phyloP scores from a whole-genome alignment of 2,113 vertebrate genomes.

The Aspiorhynchus laticeps region DNA sequence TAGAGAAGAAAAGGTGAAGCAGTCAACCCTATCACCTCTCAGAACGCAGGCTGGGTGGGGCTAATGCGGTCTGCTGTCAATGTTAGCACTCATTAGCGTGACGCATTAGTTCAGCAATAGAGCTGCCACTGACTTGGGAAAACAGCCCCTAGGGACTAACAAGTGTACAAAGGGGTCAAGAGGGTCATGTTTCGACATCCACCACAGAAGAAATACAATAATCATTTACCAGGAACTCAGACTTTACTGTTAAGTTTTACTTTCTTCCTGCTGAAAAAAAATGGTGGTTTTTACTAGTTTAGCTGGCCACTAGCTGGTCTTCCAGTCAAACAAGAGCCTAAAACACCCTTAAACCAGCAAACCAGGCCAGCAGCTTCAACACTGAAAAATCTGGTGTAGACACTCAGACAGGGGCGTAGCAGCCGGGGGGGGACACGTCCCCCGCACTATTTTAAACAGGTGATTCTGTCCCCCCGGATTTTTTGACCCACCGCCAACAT shows the following conservation, averaged over 20 bases:
- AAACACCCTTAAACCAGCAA: too few species aligned
- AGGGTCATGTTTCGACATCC: constrained; percentile 57
- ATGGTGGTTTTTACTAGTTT: background rate
- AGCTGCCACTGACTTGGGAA: constrained; percentile 43
- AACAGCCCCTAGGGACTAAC: constrained; percentile 38
- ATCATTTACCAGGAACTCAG: constrained; percentile 53
- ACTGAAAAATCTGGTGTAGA: too few species aligned
- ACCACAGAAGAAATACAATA: constrained; percentile 43
- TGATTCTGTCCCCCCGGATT: too few species aligned
- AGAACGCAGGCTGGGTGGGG: constrained; percentile 18
- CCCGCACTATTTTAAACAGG: too few species aligned
- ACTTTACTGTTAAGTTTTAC: background rate
- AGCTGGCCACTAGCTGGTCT: background rate
- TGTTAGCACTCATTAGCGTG: constrained; percentile 58
- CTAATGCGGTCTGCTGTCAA: constrained; percentile 47
- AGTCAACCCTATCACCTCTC: constrained; percentile 38
- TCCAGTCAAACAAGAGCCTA: background rate
- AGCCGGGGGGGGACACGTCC: too few species aligned
- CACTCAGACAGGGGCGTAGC: too few species aligned
- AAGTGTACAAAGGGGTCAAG: constrained; percentile 44
- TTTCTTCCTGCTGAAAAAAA: background rate
- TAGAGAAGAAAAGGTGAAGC: constrained; percentile 33
- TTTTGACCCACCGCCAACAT: too few species aligned
- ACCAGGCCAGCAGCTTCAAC: too few species aligned
- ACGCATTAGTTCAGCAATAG: constrained; percentile 42